phyloP scores from a whole-genome alignment of 2,797 vertebrate species.

The Notolabrus celidotus region DNA sequence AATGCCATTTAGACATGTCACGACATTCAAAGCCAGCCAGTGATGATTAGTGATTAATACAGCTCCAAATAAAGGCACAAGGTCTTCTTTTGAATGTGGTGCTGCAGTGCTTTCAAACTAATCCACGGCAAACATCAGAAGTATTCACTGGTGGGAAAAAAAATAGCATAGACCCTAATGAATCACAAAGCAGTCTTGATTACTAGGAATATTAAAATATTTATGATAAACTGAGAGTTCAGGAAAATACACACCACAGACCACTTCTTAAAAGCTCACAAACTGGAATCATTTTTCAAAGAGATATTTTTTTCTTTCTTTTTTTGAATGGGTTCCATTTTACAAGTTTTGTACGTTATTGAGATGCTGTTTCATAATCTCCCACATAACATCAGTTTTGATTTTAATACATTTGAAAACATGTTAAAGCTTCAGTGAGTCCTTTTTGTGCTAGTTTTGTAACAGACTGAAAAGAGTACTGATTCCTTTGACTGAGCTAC shows the following conservation, averaged over 20 bases:
- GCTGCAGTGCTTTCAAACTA: constrained; percentile 10
- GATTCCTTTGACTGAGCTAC: not conserved
- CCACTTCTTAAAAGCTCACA: not conserved
- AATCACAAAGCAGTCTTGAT: not conserved
- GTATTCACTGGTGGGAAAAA: not conserved
- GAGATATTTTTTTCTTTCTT: not conserved
- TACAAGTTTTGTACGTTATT: not conserved
- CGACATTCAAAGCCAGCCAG: constrained; percentile 8
- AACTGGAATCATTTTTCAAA: not conserved
- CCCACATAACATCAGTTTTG: not conserved
- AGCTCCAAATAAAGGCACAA: constrained; percentile 30
- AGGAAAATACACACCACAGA: not conserved
- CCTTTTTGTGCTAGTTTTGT: not conserved
- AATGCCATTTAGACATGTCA: constrained; percentile 30
- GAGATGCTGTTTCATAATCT: not conserved
- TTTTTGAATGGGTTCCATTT: not conserved
- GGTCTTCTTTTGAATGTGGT: constrained; percentile 35
- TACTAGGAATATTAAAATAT: not conserved
- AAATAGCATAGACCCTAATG: not conserved
- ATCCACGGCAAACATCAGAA: not conserved
- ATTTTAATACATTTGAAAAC: not conserved
- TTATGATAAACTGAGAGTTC: not conserved
- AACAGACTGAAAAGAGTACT: not conserved
- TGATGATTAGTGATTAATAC: not conserved
- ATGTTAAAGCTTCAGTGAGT: not conserved